Evolutionary conservation across 2,797 vertebrate species (phyloP).

Genomic region (Ctenosaura bakeri): DNA sequence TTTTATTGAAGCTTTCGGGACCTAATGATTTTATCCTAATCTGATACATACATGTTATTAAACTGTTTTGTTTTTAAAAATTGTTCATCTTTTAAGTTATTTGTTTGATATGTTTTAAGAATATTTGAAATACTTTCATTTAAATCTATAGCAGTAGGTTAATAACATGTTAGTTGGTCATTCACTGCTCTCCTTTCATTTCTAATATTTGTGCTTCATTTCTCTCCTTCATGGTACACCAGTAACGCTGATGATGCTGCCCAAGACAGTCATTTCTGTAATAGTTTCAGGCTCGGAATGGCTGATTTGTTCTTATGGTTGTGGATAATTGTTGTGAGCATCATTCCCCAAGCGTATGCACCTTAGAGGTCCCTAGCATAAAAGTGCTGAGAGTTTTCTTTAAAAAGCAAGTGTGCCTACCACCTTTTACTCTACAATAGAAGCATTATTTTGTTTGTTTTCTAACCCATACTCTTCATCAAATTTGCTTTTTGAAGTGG

Average conservation of each 20-base stretch:
- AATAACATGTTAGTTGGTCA: conserved; percentile 42
- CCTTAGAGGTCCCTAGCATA: conserved; percentile 1
- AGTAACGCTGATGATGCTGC: conserved; percentile 74
- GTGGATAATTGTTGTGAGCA: conserved; percentile 41
- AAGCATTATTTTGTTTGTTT: neutral
- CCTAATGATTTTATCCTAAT: too few species aligned
- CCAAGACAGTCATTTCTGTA: conserved; percentile 68
- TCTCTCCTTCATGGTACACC: conserved; percentile 77
- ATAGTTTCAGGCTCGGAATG: conserved; percentile 65
- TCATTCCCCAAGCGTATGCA: conserved; percentile 43
- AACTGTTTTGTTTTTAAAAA: too few species aligned
- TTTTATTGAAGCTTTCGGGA: too few species aligned
- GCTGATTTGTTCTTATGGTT: conserved; percentile 59
- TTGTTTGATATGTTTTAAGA: too few species aligned
- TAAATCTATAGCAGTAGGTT: conserved; percentile 34
- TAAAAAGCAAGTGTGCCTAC: neutral
- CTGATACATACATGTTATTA: too few species aligned
- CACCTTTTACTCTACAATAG: neutral
- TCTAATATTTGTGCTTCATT: conserved; percentile 69
- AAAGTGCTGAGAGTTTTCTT: conserved; percentile 44
- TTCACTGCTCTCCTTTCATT: conserved; percentile 58
- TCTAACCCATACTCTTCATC: neutral
- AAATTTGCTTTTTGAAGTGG: neutral
- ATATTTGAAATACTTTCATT: neutral
- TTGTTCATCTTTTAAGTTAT: too few species aligned